Evolutionary conservation across 2,113 vertebrate genomes (phyloP), one percentile per base, ranked within the genome.

Genomic region (Nycticryphes semicollaris): DNA sequence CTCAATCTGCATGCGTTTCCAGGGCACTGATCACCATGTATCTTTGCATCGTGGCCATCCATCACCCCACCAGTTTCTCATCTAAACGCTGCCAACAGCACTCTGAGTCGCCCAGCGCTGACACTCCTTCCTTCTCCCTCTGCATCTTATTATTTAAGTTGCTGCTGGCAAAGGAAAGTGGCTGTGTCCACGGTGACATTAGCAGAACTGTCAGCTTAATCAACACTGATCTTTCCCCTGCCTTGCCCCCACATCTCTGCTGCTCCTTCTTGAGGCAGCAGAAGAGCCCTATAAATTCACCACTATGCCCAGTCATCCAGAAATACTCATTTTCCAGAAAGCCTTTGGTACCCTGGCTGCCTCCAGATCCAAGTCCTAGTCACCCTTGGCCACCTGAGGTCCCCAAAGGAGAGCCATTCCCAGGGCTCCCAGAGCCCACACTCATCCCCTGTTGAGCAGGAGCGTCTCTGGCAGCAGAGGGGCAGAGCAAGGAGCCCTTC

Each of bases 81-180:
- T 96, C 94, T 89, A 64, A 96, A 95, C 79, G 76, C 89, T 87
- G 92, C 96, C 94, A 97, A 48, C 80, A 92, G 94, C 90, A 35
- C 80, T 84, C 79, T 60, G 83, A 96, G 79, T 72, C 84, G 89
- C 76, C 67, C 79, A 35, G 73, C 1, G 0, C 33, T 6, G 81
- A 59, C 54, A 43, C 70, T 84, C 56, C 92, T 73, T 89, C 73
- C 60, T 80, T 92, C 74, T 92, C 67, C 66, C 33, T 47, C 87
- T 82, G 84, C 86, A 93, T 96, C 92, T 94, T 73, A 87, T 92
- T 95, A 96, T 48, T 81, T 60, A 56, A 89, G 94, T 30, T 87
- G 96, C 95, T 97, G 60, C 86, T 92, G 84, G 92, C 95, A 89
- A 93, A 84, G 85, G 64, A 85, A 88, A 89, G 73, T 79, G 90